These are phyloP conservation scores for Neodontobutis hainanensis DNA, from an alignment of 2,113 vertebrate species.

Conservation along the genomic window DNA sequence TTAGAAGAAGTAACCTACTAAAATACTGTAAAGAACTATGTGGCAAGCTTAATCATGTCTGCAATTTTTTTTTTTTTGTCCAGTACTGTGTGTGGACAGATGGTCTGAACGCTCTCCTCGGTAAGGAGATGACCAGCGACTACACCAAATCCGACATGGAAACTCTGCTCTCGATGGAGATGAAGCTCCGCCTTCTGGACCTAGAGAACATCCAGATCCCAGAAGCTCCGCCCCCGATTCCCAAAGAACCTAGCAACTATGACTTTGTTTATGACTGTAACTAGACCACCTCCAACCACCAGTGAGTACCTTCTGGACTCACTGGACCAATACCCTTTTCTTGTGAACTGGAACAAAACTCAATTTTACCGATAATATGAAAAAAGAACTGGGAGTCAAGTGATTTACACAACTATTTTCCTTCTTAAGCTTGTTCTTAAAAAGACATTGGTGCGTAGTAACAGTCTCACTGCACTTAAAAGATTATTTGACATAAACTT, in stretches of 20 bases:
- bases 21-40: background rate
- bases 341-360: slow-evolving; percentile 71
- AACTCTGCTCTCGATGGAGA: slow-evolving; percentile 98
- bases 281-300: slow-evolving; percentile 71
- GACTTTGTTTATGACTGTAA: slow-evolving; percentile 99
- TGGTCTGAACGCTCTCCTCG: slow-evolving; percentile 94
- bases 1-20: no score
- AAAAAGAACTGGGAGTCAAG: slow-evolving; percentile 58
- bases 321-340: slow-evolving; percentile 72
- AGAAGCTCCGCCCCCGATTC: slow-evolving; percentile 95
- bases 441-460: slow-evolving; percentile 45
- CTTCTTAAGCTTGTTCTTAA: slow-evolving; percentile 53
- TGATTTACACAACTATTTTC: slow-evolving; percentile 56
- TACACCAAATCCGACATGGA: slow-evolving; percentile 94
- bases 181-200: slow-evolving; percentile 98
- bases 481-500: slow-evolving; percentile 27
- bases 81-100: slow-evolving; percentile 99
- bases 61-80: background rate
- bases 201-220: slow-evolving; percentile 99
- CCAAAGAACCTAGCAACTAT: slow-evolving; percentile 99
- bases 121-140: slow-evolving; percentile 98
- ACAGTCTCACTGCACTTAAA: slow-evolving; percentile 51
- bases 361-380: slow-evolving; percentile 22
- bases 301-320: slow-evolving; percentile 61
- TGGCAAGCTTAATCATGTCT: background rate